A percentile compares a stretch with the other conserved stretches of the same genome.
These are phyloP conservation scores for Drosophila rhopaloa DNA, from an alignment of 1,140 invertebrate genomes.

Conservation along the genomic window DNA sequence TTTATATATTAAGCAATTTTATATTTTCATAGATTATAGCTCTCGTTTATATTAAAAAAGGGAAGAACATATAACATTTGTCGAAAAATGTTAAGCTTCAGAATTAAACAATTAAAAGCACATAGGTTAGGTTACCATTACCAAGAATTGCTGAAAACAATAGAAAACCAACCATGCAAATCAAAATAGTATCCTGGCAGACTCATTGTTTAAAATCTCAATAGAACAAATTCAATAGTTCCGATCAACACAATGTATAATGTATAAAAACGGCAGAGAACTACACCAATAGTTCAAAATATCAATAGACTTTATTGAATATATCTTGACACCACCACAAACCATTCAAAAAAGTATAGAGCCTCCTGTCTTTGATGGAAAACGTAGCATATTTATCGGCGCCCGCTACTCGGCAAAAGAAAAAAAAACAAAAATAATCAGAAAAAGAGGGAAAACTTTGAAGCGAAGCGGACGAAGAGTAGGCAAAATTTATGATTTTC, in stretches of 20 bases:
- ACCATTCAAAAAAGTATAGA: background rate
- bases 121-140: no score
- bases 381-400: slow-evolving; percentile 27
- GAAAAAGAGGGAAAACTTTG: slow-evolving; percentile 30
- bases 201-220: no score
- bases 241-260: background rate
- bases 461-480: slow-evolving; percentile 21
- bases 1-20: no score
- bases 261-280: background rate
- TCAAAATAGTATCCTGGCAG: no score
- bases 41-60: no score
- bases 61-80: no score
- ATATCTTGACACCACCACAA: background rate
- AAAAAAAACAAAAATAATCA: slow-evolving; percentile 25
- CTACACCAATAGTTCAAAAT: background rate
- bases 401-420: slow-evolving; percentile 2
- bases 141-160: no score
- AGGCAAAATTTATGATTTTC: slow-evolving; percentile 47
- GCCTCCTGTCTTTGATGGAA: slow-evolving; percentile 9
- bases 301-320: slow-evolving; percentile 1
- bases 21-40: no score
- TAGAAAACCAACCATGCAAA: no score
- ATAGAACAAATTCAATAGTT: background rate
- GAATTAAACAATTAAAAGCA: no score
- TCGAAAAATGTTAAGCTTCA: no score